Conservation (phyloP, 2,797 vertebrate genomes). For the Oreortyx pictus region DNA sequence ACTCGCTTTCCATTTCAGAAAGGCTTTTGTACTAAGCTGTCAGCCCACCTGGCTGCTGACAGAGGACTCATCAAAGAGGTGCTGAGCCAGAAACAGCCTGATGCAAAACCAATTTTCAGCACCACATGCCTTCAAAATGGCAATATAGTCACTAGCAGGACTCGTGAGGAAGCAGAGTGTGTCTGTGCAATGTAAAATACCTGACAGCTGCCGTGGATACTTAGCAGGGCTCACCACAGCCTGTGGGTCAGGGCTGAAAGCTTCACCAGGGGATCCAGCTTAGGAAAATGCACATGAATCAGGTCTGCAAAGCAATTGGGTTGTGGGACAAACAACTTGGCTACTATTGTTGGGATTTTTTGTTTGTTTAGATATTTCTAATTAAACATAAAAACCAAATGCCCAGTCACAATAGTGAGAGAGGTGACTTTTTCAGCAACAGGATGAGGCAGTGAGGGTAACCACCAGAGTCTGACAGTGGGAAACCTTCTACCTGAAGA, state of each 20-base stretch:
- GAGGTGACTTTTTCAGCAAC: background rate
- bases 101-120: accelerated
- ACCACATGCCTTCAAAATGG: background rate
- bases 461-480: background rate
- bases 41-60: background rate
- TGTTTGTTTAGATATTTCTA: background rate
- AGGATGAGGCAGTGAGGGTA: background rate
- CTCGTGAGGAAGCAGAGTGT: accelerated
- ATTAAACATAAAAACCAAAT: background rate
- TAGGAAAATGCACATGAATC: background rate
- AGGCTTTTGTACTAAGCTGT: background rate
- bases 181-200: background rate
- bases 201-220: background rate
- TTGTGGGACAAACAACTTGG: background rate
- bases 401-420: accelerated
- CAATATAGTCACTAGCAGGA: background rate
- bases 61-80: background rate
- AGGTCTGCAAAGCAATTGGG: background rate
- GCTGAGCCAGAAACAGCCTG: background rate
- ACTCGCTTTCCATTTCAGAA: background rate
- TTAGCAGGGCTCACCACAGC: background rate
- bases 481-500: background rate
- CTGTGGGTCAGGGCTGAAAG: background rate
- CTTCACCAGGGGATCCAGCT: background rate
- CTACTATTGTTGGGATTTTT: background rate